Evolutionary conservation across 2,113 vertebrate species (phyloP).

Genomic region (Anolis carolinensis): DNA sequence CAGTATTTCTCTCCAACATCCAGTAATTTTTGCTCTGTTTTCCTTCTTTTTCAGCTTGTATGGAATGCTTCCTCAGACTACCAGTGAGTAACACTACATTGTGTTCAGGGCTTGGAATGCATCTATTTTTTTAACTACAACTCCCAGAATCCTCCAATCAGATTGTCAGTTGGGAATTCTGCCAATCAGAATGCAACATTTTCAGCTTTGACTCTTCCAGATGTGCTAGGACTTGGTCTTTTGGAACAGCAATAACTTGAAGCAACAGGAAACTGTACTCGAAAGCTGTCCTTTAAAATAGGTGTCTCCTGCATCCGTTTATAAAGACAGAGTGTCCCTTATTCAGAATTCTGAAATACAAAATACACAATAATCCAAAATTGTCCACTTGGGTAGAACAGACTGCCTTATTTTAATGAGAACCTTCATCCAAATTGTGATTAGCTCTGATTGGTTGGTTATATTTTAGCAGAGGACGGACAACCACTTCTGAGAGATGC

Average conservation of each 20-base stretch:
- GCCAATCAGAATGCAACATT: background rate
- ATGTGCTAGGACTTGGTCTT: background rate
- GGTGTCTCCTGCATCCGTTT: background rate
- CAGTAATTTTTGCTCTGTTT: too few relatives aligned
- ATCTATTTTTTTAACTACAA: too few relatives aligned
- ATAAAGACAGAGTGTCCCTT: background rate
- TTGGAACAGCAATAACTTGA: background rate
- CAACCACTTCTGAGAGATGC: background rate
- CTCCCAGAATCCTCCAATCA: too few relatives aligned
- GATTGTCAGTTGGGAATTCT: too few relatives aligned
- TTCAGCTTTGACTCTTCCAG: background rate
- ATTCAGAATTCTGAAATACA: too few relatives aligned
- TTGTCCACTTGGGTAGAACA: too few relatives aligned
- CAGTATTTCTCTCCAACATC: constrained; percentile 23
- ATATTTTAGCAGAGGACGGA: background rate
- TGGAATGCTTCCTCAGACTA: background rate
- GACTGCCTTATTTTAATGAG: too few relatives aligned
- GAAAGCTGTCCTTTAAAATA: background rate
- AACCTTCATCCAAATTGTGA: too few relatives aligned
- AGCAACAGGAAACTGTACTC: background rate
- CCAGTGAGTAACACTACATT: background rate
- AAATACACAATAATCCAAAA: too few relatives aligned
- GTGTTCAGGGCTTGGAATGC: background rate
- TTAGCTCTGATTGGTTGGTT: background rate
- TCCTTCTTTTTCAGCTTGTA: background rate